Conservation (phyloP, 2,113 vertebrate species). For the Notechis scutatus region DNA sequence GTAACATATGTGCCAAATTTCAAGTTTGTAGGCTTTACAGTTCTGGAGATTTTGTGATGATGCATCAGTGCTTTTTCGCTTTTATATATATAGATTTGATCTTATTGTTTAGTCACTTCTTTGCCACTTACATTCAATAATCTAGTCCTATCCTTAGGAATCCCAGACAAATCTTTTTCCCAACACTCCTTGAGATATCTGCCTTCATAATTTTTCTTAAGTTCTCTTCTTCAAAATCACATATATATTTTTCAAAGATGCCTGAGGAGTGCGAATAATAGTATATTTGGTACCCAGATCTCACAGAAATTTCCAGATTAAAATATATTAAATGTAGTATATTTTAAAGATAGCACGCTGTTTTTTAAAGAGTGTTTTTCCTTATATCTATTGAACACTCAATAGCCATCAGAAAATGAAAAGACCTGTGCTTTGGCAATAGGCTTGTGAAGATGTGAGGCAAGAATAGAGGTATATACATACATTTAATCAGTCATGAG, state of each 20-base stretch:
- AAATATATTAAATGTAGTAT: neutral
- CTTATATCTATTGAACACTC: constrained; percentile 15
- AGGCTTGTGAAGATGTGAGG: neutral
- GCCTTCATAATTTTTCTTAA: neutral
- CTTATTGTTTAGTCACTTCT: neutral
- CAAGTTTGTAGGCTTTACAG: no score
- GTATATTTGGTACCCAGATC: neutral
- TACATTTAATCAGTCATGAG: neutral
- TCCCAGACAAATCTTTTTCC: neutral
- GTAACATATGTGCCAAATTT: no score
- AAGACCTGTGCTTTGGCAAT: neutral
- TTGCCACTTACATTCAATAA: neutral
- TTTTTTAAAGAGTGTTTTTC: constrained; percentile 7
- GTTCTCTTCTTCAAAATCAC: neutral
- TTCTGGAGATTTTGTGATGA: no score
- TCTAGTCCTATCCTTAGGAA: neutral
- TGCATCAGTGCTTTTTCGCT: no score
- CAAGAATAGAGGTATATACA: neutral
- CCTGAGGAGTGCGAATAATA: neutral
- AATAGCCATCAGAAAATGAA: constrained; percentile 10
- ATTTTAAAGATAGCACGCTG: neutral
- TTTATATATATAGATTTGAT: neutral
- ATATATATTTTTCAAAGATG: neutral
- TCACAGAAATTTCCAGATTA: neutral
- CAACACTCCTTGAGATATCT: neutral